Base-by-base conservation (phyloP, 2,888 invertebrate genomes). In the Oxytorus armatus region DNA sequence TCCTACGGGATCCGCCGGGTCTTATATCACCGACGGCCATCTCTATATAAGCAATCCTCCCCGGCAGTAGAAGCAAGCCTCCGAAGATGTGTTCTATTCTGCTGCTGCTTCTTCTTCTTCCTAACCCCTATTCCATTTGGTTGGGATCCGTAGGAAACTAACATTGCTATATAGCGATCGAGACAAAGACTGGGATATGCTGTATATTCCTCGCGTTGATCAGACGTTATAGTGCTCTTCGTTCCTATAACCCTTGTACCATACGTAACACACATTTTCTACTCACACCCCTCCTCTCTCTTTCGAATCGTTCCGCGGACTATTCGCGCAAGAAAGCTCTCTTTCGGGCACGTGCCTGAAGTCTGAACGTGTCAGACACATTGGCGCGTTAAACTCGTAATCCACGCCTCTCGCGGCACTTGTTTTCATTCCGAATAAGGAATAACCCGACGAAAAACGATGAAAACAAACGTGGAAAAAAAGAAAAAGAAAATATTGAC, bases 1-100 rank as follows among this genome's bases (percentile, higher is more conserved):
- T 92, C 92, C 92, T 92, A 90, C 91, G 91, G 91, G 91, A 92
- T 91, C 88, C 86, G 86, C 84, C 85, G 89, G 90, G 91, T 92
- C 91, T 92, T 91, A 91, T 91, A 92, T 92, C 92, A 92, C 89
- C 86, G 85, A 86, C 88, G 89, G 87, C 91, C 89, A 91, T 91
- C 91, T 91, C 91, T 92, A 89, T 91, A 90, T 87, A 89, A 89
- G 89, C 88, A 88, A 88, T 89, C 84, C 87, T 73, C 77, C n/a
- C n/a, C 75, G 55, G 42, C 61, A 29, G 63, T 29, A 63, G 63
- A 61, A 57, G 47, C 49, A 51, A 66, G 44, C 74, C 63, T 53
- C 29, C 51, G 73, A 53, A 72, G 53, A 65, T 63, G 69, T 49
- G 21, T 79, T 80, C 76, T 25, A 59, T 57, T 18, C 74, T 84